A percentile compares a stretch with the other conserved stretches of the same genome.
phyloP scores from a whole-genome alignment of 1,140 invertebrate species.

The Pseudomyrmex sp. region DNA sequence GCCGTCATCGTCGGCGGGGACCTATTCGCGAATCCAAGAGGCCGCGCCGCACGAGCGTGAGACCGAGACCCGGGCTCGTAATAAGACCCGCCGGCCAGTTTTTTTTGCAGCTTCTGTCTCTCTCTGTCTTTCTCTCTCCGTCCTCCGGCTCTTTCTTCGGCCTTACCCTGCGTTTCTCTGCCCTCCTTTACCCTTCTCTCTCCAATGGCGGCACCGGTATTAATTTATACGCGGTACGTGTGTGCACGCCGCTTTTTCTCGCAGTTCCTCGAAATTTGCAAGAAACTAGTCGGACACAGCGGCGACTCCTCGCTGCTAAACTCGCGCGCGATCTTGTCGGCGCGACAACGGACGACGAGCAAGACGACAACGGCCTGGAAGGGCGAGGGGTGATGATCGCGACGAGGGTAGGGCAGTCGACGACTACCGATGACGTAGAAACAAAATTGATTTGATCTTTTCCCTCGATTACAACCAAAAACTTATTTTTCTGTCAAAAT shows the following conservation, averaged over 20 bases:
- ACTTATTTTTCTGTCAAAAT: too few relatives aligned
- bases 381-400: not conserved
- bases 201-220: conserved; percentile 76
- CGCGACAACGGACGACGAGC: not conserved
- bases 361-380: not conserved
- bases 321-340: conserved; percentile 41
- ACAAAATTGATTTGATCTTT: not conserved
- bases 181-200: conserved; percentile 28
- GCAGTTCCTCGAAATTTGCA: conserved; percentile 85
- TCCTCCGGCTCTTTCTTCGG: conserved; percentile 37
- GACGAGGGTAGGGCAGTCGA: not conserved
- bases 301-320: conserved; percentile 65
- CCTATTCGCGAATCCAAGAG: conserved; percentile 66
- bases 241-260: conserved; percentile 84
- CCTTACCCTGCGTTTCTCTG: conserved; percentile 12
- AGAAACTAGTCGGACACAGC: conserved; percentile 85
- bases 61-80: conserved; percentile 82
- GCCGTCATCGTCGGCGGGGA: conserved; percentile 60
- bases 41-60: conserved; percentile 81
- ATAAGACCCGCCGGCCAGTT: conserved; percentile 85
- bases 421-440: not conserved
- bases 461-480: not conserved
- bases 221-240: conserved; percentile 85
- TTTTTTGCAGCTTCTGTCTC: conserved; percentile 78
- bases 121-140: conserved; percentile 56